These are phyloP conservation scores for Cottoperca gobio DNA, from an alignment of 2,797 vertebrate genomes.

Conservation along the genomic window DNA sequence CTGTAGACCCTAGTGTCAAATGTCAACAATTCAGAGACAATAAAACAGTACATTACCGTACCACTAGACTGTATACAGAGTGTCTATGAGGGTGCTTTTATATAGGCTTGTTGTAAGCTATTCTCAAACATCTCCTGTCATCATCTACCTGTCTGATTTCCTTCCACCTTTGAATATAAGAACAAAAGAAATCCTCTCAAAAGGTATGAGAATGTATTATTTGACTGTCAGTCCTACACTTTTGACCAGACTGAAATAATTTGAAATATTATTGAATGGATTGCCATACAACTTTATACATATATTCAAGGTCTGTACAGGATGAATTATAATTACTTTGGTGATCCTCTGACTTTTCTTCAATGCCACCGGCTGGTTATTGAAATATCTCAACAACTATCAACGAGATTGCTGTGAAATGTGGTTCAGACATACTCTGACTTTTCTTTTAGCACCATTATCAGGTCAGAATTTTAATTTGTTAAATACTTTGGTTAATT, in stretches of 20 bases:
- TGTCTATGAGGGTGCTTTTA: constrained; percentile 13
- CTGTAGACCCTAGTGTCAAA: constrained; percentile 41
- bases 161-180: not conserved
- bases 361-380: not conserved
- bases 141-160: not conserved
- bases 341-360: not conserved
- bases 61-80: not conserved
- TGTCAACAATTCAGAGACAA: constrained; percentile 50
- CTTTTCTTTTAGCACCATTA: not conserved
- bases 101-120: constrained; percentile 5
- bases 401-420: not conserved
- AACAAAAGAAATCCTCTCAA: constrained; percentile 24
- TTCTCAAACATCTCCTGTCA: constrained; percentile 17
- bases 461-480: not conserved
- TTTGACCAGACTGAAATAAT: not conserved
- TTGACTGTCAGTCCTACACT: not conserved
- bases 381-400: not conserved
- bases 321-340: not conserved
- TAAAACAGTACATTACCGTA: constrained; percentile 47
- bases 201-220: constrained; percentile 10
- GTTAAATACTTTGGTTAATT: not conserved
- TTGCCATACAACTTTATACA: not conserved
- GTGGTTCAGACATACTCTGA: not conserved
- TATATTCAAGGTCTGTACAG: not conserved
- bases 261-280: not conserved